A percentile compares a stretch with the other conserved stretches of the same genome.
Evolutionary conservation across 2,888 invertebrate genomes (phyloP).

Genomic region (Netelia inedita): DNA sequence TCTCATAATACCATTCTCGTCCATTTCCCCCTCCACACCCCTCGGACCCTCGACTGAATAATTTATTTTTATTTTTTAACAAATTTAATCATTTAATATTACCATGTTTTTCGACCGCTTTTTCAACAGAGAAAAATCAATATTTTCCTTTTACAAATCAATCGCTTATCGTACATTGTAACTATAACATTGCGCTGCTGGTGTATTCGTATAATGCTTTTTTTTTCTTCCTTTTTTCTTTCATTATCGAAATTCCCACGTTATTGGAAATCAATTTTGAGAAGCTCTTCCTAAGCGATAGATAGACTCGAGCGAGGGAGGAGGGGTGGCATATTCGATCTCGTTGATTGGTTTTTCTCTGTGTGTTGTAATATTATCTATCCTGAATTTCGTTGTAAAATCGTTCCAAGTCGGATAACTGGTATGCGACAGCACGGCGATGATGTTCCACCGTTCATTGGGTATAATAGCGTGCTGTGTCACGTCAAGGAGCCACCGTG

Average conservation of each 20-base stretch:
- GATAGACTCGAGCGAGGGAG: neutral
- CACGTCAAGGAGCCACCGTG: constrained; percentile 89
- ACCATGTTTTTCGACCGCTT: neutral
- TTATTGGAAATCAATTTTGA: constrained; percentile 24
- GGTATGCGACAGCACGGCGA: constrained; percentile 83
- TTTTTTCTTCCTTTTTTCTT: neutral
- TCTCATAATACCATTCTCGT: constrained; percentile 61
- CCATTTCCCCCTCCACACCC: constrained; percentile 59
- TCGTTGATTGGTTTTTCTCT: constrained; percentile 13
- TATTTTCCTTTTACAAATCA: constrained; percentile 11
- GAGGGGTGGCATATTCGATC: neutral
- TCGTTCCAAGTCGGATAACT: constrained; percentile 82
- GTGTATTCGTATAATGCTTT: no score
- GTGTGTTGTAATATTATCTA: constrained; percentile 62
- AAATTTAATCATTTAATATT: neutral
- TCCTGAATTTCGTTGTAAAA: constrained; percentile 76
- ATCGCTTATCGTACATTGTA: neutral
- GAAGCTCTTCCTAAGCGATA: neutral
- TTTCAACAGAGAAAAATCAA: neutral
- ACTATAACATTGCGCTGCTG: neutral
- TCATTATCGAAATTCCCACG: constrained; percentile 1
- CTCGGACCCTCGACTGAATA: neutral
- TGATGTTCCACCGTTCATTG: constrained; percentile 74
- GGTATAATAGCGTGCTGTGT: constrained; percentile 76
- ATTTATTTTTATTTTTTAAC: constrained; percentile 32